A percentile compares a stretch with the other conserved stretches of the same genome.
Conservation (phyloP, 1,140 invertebrate genomes). For the Mizuhopecten yessoensis region DNA sequence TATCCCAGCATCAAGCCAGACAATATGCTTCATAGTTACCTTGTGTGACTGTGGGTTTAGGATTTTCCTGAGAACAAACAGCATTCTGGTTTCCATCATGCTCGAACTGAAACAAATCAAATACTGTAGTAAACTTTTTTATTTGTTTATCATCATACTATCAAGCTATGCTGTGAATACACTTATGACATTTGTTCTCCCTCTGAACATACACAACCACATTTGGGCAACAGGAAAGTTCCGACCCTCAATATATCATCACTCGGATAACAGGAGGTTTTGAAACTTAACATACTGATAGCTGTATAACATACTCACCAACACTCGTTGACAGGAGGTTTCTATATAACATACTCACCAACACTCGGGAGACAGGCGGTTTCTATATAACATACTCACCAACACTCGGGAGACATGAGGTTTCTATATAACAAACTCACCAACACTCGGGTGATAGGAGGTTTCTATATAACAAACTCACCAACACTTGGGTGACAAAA, state of each 20-base stretch:
- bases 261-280: too few relatives aligned
- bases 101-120: neutral
- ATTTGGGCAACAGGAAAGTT: too few relatives aligned
- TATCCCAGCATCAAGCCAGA: too few relatives aligned
- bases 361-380: neutral
- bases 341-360: neutral
- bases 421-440: neutral
- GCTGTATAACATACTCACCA: too few relatives aligned
- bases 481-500: neutral
- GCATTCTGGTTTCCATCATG: constrained; percentile 31
- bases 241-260: too few relatives aligned
- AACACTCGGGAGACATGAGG: neutral
- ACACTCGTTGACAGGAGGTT: neutral
- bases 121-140: neutral
- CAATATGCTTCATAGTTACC: neutral
- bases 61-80: constrained; percentile 24
- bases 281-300: too few relatives aligned
- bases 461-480: neutral
- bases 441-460: neutral
- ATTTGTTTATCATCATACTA: too few relatives aligned
- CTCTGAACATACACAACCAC: too few relatives aligned
- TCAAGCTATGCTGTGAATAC: too few relatives aligned
- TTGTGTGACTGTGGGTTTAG: neutral
- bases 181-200: too few relatives aligned
- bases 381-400: neutral